phyloP scores from a whole-genome alignment of 2,888 invertebrate genomes.

The Brenthis daphne region DNA sequence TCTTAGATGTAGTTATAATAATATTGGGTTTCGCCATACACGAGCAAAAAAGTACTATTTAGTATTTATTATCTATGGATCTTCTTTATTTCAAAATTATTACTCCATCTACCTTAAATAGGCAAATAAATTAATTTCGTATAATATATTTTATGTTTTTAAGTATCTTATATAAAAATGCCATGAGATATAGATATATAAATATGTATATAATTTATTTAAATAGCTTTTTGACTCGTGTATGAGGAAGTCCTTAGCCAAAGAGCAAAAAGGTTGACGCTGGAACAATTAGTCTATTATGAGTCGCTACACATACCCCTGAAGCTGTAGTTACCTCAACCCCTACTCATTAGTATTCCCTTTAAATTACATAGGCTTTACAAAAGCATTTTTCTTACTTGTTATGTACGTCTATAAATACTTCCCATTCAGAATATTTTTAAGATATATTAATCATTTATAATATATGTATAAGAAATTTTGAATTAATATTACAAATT shows the following conservation, averaged over 20 bases:
- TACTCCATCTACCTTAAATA: too few species aligned
- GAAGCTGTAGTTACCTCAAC: conserved; percentile 22
- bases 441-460: conserved; percentile 1
- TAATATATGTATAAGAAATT: neutral
- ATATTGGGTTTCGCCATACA: conserved; percentile 35
- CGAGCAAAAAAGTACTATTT: conserved; percentile 24
- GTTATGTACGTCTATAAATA: neutral
- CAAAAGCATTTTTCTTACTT: conserved; percentile 8
- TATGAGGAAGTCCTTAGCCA: conserved; percentile 26
- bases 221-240: conserved; percentile 36
- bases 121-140: too few species aligned
- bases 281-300: conserved; percentile 68
- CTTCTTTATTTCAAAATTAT: neutral
- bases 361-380: conserved; percentile 27
- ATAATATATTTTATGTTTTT: too few species aligned
- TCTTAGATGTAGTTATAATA: conserved; percentile 57
- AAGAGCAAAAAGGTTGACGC: conserved; percentile 70
- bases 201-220: conserved; percentile 41
- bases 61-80: neutral
- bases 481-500: too few species aligned
- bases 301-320: conserved; percentile 39
- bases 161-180: too few species aligned
- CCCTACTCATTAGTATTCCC: conserved; percentile 10
- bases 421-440: neutral
- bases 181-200: neutral